A percentile compares a stretch with the other conserved stretches of the same genome.
phyloP scores from a whole-genome alignment of 2,113 vertebrate genomes.

The Brachyhypopomus gauderio region DNA sequence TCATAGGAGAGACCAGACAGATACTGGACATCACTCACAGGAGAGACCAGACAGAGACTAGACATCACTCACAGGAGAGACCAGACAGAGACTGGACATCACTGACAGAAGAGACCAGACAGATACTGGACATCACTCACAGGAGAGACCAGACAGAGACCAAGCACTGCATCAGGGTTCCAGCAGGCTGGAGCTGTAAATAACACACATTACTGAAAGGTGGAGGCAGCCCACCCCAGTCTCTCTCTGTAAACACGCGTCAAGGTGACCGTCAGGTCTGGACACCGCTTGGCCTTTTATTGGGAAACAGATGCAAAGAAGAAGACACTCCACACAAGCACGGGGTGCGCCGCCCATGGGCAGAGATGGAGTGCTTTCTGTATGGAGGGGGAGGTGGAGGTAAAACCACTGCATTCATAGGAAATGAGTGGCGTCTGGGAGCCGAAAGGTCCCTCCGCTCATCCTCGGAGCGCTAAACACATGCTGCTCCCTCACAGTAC shows the following conservation, averaged over 20 bases:
- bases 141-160: too few relatives aligned
- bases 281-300: slow-evolving; percentile 32
- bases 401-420: slow-evolving; percentile 14
- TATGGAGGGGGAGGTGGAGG: too few relatives aligned
- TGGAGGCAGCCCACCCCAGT: slow-evolving; percentile 4
- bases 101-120: too few relatives aligned
- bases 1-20: too few relatives aligned
- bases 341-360: slow-evolving; percentile 21
- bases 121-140: too few relatives aligned
- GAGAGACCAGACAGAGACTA: too few relatives aligned
- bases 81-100: too few relatives aligned
- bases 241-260: slow-evolving; percentile 61
- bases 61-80: too few relatives aligned
- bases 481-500: neutral
- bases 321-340: slow-evolving; percentile 11
- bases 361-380: neutral
- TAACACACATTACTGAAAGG: slow-evolving; percentile 63
- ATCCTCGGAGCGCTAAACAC: slow-evolving; percentile 23
- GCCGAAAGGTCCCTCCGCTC: neutral
- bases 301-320: slow-evolving; percentile 12
- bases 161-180: slow-evolving; percentile 40
- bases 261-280: slow-evolving; percentile 62
- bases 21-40: too few relatives aligned
- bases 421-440: neutral
- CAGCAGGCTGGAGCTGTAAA: slow-evolving; percentile 67